Evolutionary conservation across 2,797 vertebrate species (phyloP).

Genomic region (Saxicola maurus): DNA sequence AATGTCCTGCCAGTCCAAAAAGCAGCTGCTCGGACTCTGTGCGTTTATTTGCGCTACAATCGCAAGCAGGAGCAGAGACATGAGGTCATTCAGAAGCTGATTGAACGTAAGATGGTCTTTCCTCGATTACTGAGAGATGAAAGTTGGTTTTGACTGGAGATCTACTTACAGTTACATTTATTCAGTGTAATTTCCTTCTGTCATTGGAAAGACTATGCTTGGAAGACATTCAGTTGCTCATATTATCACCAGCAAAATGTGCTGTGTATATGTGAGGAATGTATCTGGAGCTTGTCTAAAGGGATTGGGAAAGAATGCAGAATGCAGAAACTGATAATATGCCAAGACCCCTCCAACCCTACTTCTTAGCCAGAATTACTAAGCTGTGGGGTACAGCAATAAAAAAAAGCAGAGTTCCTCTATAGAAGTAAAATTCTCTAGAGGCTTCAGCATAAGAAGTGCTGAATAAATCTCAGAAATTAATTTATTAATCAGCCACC

Average conservation of each 20-base stretch:
- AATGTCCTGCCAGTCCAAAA: constrained; percentile 92
- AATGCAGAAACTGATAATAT: not conserved
- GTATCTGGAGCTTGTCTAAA: not conserved
- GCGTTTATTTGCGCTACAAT: constrained; percentile 89
- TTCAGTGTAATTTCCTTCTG: not conserved
- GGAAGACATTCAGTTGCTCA: not conserved
- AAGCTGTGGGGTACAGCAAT: not conserved
- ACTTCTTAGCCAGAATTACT: not conserved
- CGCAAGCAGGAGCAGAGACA: constrained; percentile 92
- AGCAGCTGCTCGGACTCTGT: constrained; percentile 89
- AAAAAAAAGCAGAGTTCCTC: not conserved
- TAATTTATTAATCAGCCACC: not conserved
- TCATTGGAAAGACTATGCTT: not conserved
- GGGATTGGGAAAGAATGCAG: not conserved
- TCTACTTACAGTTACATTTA: not conserved
- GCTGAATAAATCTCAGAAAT: not conserved
- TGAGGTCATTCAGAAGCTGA: constrained; percentile 88
- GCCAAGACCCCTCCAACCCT: not conserved
- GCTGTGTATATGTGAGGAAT: not conserved
- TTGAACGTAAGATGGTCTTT: constrained; percentile 81
- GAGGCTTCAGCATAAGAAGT: not conserved
- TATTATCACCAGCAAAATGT: not conserved
- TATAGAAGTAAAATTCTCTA: not conserved
- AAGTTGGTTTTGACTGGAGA: not conserved
- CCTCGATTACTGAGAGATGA: not conserved